phyloP scores from a whole-genome alignment of 2,888 invertebrate genomes.

The Rhyacophila evoluta region DNA sequence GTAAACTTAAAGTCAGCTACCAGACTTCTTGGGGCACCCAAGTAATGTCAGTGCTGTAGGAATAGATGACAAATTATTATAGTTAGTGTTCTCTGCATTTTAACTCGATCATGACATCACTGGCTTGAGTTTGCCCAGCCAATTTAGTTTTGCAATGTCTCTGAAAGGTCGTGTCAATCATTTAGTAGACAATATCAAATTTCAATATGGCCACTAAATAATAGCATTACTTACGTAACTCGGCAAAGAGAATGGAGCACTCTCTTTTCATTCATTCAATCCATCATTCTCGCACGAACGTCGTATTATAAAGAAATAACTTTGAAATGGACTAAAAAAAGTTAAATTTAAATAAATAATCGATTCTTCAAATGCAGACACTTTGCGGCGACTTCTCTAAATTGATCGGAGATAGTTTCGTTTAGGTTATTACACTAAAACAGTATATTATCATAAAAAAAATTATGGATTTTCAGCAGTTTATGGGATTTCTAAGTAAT shows the following conservation, averaged over 20 bases:
- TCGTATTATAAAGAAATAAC: background rate
- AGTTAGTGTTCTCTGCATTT: too few relatives aligned
- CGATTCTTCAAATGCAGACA: background rate
- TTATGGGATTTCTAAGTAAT: too few relatives aligned
- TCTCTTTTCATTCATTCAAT: background rate
- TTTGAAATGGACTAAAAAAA: background rate
- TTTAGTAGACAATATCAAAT: conserved; percentile 6
- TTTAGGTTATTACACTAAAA: too few relatives aligned
- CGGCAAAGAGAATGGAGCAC: background rate
- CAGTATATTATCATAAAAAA: too few relatives aligned
- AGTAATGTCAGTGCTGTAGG: too few relatives aligned
- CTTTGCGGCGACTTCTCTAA: background rate
- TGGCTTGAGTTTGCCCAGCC: background rate
- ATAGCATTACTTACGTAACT: background rate
- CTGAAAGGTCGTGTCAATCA: conserved; percentile 12
- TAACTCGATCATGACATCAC: too few relatives aligned
- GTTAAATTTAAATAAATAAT: background rate
- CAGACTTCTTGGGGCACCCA: too few relatives aligned
- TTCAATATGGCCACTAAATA: conserved; percentile 7
- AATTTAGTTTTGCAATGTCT: conserved; percentile 15
- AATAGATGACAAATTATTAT: too few relatives aligned
- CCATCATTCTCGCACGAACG: background rate
- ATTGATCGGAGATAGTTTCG: too few relatives aligned
- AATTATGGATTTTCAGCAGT: too few relatives aligned
- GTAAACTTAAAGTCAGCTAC: too few relatives aligned